phyloP scores from a whole-genome alignment of 2,113 vertebrate species.

The Amphiprion percula region DNA sequence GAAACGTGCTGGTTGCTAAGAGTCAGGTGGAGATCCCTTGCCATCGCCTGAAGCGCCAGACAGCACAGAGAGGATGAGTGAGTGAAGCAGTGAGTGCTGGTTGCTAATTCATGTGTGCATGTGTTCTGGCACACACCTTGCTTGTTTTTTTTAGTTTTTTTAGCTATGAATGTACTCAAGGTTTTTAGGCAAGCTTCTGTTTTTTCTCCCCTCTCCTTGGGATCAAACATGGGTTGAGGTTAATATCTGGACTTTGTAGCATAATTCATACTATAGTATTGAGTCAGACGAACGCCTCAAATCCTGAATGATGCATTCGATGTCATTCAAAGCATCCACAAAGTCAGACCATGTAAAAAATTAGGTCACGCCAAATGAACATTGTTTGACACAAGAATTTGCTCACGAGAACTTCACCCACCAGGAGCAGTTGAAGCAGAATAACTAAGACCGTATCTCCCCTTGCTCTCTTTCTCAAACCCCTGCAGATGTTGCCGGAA shows the following conservation, averaged over 20 bases:
- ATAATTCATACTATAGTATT: too few species aligned
- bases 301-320: slow-evolving; percentile 6
- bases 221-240: not conserved
- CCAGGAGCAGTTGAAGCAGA: slow-evolving; percentile 34
- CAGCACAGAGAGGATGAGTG: too few species aligned
- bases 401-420: slow-evolving; percentile 37
- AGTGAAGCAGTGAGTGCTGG: too few species aligned
- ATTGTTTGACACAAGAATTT: slow-evolving; percentile 23
- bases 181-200: not conserved
- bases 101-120: slow-evolving; percentile 14
- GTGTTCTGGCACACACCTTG: not conserved
- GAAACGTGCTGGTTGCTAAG: not conserved
- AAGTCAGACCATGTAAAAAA: slow-evolving; percentile 23
- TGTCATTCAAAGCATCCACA: slow-evolving; percentile 22
- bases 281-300: not conserved
- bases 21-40: too few species aligned
- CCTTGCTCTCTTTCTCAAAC: slow-evolving; percentile 29
- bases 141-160: not conserved
- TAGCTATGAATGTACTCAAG: slow-evolving; percentile 12
- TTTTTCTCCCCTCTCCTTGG: not conserved
- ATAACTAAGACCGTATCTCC: slow-evolving; percentile 25
- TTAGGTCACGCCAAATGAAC: slow-evolving; percentile 10
- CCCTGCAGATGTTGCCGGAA: slow-evolving; percentile 53
- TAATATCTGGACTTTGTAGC: not conserved
- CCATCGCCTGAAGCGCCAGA: too few species aligned